Conservation (phyloP, 2,888 invertebrate genomes). For the Philonicus albiceps region DNA sequence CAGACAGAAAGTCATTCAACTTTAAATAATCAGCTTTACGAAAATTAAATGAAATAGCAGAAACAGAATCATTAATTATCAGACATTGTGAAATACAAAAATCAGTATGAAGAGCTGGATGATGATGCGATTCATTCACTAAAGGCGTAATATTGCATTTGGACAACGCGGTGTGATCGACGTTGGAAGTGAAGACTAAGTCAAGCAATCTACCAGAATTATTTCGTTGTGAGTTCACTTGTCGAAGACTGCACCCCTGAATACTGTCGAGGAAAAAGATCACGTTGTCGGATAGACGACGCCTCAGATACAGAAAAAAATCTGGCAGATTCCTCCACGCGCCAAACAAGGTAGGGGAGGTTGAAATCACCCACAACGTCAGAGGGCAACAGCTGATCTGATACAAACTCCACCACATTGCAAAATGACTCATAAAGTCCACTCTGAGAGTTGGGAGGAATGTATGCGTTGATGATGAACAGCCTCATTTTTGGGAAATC, state of each 20-base stretch:
- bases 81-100: background rate
- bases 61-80: background rate
- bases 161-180: background rate
- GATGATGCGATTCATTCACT: background rate
- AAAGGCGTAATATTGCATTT: background rate
- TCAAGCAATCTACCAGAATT: background rate
- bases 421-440: no score
- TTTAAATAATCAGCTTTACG: no score
- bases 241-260: background rate
- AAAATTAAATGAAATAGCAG: background rate
- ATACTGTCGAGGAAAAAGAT: background rate
- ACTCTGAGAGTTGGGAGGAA: background rate
- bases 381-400: no score
- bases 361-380: no score
- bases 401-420: no score
- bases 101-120: background rate
- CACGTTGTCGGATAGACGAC: background rate
- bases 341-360: no score
- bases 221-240: background rate
- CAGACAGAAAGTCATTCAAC: no score
- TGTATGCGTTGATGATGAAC: background rate
- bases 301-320: background rate
- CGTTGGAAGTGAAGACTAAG: background rate
- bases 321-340: background rate
- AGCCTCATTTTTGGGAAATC: background rate